Evolutionary conservation across 2,797 vertebrate species (phyloP).

Genomic region (Clarias laeviceps): DNA sequence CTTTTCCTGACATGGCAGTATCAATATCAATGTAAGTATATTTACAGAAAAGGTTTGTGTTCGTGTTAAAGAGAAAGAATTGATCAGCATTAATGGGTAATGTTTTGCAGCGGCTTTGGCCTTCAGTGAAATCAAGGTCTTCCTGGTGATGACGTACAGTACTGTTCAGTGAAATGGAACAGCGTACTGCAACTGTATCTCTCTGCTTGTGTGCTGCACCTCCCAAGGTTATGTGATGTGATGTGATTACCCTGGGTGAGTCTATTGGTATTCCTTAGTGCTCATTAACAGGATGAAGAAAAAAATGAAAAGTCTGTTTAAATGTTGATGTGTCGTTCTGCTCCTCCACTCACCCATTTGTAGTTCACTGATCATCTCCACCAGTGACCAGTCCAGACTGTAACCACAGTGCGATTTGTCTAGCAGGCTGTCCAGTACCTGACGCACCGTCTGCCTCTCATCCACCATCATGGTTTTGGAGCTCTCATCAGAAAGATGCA

Average conservation of each 20-base stretch:
- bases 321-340: neutral
- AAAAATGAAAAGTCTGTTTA: neutral
- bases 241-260: neutral
- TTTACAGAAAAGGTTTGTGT: neutral
- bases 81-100: neutral
- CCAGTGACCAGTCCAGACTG: conserved; percentile 96
- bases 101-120: neutral
- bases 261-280: neutral
- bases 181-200: neutral
- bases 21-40: neutral
- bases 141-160: neutral
- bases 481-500: conserved; percentile 97
- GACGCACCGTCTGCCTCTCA: conserved; percentile 95
- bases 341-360: conserved; percentile 87
- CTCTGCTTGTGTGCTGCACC: neutral
- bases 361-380: conserved; percentile 91
- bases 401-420: conserved; percentile 97
- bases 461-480: conserved; percentile 99
- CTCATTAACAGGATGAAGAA: neutral
- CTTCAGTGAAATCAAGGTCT: neutral
- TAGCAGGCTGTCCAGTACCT: conserved; percentile 94
- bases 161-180: neutral
- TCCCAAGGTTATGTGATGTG: neutral
- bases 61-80: neutral
- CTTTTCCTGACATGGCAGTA: neutral